These are phyloP conservation scores for Drosophila monieri DNA, from an alignment of 2,888 invertebrate genomes.

Conservation along the genomic window DNA sequence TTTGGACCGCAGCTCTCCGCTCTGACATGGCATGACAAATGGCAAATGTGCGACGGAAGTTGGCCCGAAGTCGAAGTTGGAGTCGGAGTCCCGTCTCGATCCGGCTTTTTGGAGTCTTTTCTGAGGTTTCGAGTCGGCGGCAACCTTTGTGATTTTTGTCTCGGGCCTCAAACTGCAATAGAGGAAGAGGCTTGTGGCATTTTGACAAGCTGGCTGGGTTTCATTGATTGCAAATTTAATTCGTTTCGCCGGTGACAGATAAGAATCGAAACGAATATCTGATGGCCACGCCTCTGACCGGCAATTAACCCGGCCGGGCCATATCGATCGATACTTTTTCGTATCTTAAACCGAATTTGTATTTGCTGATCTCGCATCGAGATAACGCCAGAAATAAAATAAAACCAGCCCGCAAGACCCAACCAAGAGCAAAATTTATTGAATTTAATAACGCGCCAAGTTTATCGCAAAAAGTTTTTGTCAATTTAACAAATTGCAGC, in stretches of 20 bases:
- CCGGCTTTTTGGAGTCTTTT: conserved; percentile 2
- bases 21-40: conserved; percentile 70
- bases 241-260: conserved; percentile 39
- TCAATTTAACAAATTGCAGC: conserved; percentile 76
- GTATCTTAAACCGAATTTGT: conserved; percentile 77
- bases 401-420: conserved; percentile 18
- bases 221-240: conserved; percentile 61
- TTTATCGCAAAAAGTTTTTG: conserved; percentile 78
- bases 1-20: conserved; percentile 25
- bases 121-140: conserved; percentile 34
- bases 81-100: conserved; percentile 18
- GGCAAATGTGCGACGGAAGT: conserved; percentile 76
- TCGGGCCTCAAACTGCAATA: conserved; percentile 11
- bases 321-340: conserved; percentile 51
- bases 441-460: conserved; percentile 78
- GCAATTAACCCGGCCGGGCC: conserved; percentile 60
- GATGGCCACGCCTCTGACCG: conserved; percentile 29
- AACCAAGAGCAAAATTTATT: conserved; percentile 60
- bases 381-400: conserved; percentile 42
- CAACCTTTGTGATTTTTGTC: conserved; percentile 44
- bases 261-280: conserved; percentile 36
- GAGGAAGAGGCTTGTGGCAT: conserved; percentile 43
- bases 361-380: conserved; percentile 66
- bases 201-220: conserved; percentile 59
- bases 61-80: conserved; percentile 26